These are phyloP conservation scores for Strigamia maritima DNA, from an alignment of 2,888 invertebrate genomes.

Conservation along the genomic window DNA sequence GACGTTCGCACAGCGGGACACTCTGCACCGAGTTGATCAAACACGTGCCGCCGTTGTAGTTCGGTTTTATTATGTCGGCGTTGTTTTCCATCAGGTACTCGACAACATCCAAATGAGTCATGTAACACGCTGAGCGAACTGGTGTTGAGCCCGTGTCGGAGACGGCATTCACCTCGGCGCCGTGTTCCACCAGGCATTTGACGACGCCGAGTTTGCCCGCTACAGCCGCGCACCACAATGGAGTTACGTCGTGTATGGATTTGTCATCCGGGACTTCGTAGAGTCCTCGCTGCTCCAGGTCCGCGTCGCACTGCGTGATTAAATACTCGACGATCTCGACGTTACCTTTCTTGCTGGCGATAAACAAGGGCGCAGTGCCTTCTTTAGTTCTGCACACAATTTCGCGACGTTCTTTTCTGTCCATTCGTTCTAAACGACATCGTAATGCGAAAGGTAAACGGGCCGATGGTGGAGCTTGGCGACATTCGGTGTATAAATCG, in stretches of 20 bases:
- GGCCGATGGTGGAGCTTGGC: constrained; percentile 63
- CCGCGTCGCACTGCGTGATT: constrained; percentile 73
- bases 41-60: constrained; percentile 89
- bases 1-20: constrained; percentile 71
- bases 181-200: constrained; percentile 71
- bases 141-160: constrained; percentile 86
- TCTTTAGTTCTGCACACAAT: constrained; percentile 60
- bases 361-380: constrained; percentile 77
- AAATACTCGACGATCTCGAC: constrained; percentile 81
- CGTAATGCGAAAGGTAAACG: constrained; percentile 60
- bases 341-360: constrained; percentile 73
- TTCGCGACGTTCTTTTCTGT: constrained; percentile 43
- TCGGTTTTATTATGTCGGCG: constrained; percentile 63
- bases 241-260: constrained; percentile 76
- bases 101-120: constrained; percentile 80
- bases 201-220: constrained; percentile 75
- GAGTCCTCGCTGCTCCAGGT: constrained; percentile 76
- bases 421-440: constrained; percentile 57
- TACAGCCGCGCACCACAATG: constrained; percentile 89
- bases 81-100: constrained; percentile 50
- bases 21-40: constrained; percentile 90
- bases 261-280: constrained; percentile 81
- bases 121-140: constrained; percentile 86
- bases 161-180: constrained; percentile 79
- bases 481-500: constrained; percentile 66